These are phyloP conservation scores for Nanger granti DNA, from an alignment of 2,113 vertebrate genomes.

Conservation along the genomic window DNA sequence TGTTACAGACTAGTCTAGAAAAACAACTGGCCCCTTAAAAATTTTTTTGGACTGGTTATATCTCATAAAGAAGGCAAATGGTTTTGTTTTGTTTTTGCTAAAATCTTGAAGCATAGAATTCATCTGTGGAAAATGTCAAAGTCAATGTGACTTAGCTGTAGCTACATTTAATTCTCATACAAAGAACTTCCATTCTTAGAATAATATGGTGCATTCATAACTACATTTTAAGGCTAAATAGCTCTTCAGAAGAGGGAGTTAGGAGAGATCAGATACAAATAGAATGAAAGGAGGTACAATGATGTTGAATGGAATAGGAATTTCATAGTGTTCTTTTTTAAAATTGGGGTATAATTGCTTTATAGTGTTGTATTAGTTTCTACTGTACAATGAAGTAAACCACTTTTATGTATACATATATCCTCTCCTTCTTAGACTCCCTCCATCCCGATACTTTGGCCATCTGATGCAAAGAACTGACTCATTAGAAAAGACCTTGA, in stretches of 20 bases:
- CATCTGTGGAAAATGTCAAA: neutral
- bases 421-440: neutral
- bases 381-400: neutral
- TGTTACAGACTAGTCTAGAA: neutral
- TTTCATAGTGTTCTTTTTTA: neutral
- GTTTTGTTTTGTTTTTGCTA: neutral
- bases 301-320: neutral
- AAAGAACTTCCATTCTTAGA: neutral
- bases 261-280: neutral
- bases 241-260: neutral
- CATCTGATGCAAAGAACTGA: neutral
- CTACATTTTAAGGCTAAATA: neutral
- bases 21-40: neutral
- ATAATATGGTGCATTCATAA: neutral
- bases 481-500: neutral
- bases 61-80: neutral
- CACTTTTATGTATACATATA: neutral
- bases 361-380: neutral
- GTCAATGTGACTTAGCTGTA: neutral
- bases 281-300: neutral
- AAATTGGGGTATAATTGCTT: neutral
- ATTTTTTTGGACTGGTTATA: neutral
- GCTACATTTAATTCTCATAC: neutral
- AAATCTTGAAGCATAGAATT: neutral
- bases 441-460: neutral